phyloP scores from a whole-genome alignment of 2,888 invertebrate genomes.

The Philereme vetulata region DNA sequence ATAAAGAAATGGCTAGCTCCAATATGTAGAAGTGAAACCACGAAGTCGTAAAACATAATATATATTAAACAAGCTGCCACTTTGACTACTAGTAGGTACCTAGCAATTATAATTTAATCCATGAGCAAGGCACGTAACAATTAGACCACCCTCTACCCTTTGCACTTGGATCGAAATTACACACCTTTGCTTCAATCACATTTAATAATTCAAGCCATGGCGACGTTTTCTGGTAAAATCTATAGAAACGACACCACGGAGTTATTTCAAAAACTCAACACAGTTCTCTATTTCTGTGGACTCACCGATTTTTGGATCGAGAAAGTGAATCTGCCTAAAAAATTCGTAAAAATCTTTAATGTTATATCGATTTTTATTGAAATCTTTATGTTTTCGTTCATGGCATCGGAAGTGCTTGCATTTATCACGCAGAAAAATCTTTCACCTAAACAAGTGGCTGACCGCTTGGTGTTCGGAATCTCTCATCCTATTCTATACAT shows the following conservation, averaged over 20 bases:
- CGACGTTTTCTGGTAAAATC: neutral
- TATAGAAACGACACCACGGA: slow-evolving; percentile 28
- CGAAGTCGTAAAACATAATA: too few relatives aligned
- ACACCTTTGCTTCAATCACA: slow-evolving; percentile 1
- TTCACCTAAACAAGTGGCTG: slow-evolving; percentile 26
- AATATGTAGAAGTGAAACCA: too few relatives aligned
- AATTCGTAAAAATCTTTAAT: slow-evolving; percentile 29
- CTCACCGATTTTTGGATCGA: slow-evolving; percentile 42
- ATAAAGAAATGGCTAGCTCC: too few relatives aligned
- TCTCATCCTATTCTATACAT: slow-evolving; percentile 26
- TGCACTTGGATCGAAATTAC: slow-evolving; percentile 11
- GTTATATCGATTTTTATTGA: slow-evolving; percentile 21
- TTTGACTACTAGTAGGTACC: neutral
- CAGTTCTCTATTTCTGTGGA: slow-evolving; percentile 24
- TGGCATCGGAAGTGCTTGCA: slow-evolving; percentile 23
- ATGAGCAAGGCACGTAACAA: neutral
- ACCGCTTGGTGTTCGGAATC: slow-evolving; percentile 25
- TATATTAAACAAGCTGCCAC: neutral
- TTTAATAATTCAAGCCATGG: slow-evolving; percentile 10
- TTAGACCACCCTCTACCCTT: neutral
- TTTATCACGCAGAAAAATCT: slow-evolving; percentile 29
- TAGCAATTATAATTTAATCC: slow-evolving; percentile 11
- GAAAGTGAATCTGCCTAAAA: slow-evolving; percentile 30
- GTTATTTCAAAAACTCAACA: slow-evolving; percentile 30
- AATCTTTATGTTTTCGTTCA: slow-evolving; percentile 24